Base-by-base conservation (phyloP, 2,797 vertebrate genomes). In the Pterois miles region DNA sequence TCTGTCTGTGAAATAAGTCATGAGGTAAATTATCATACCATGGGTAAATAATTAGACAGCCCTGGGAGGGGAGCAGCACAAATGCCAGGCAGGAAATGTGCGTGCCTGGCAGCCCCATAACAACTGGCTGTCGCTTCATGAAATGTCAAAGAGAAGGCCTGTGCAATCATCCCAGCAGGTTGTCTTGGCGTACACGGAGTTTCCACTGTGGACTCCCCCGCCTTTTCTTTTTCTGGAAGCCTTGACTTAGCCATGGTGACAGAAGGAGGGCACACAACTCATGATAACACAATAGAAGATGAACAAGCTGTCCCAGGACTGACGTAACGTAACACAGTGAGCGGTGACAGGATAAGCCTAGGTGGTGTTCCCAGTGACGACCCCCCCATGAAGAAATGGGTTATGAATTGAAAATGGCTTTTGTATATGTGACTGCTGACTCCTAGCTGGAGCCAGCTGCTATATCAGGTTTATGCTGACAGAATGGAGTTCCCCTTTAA, bases 181-280 rank as follows among this genome's bases (percentile, higher is more conserved):
- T 65, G 80, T 80, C 76, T 78, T 82, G 73, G 67, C 63, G 14
- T 59, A 56, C 53, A 1, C 80, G 10, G 22, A 68, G 59, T 84
- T 88, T 86, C 73, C 86, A 65, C 76, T 22, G 76, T 71, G 72
- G 75, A 65, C 86, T 60, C 84, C 75, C 67, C 76, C 40, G 22
- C 80, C 76, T 73, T 74, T 74, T 76, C 72, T 78, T 58, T 86
- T 78, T 76, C 59, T 80, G 52, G 72, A 80, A 71, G 71, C 82
- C 57, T 53, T 54, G 71, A 78, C 73, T 84, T 50, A 83, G 75
- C 77, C 64, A 1, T 64, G 59, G 57, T 77, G 89, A 90, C 88
- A 90, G 87, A 90, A 87, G 69, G 86, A 89, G 80, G 88, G 71
- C 82, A 8, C 81, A 60, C 86, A 85, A 76, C 77, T 84, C 88